Conservation (phyloP, 2,888 invertebrate genomes). For the Meloe dianella region DNA sequence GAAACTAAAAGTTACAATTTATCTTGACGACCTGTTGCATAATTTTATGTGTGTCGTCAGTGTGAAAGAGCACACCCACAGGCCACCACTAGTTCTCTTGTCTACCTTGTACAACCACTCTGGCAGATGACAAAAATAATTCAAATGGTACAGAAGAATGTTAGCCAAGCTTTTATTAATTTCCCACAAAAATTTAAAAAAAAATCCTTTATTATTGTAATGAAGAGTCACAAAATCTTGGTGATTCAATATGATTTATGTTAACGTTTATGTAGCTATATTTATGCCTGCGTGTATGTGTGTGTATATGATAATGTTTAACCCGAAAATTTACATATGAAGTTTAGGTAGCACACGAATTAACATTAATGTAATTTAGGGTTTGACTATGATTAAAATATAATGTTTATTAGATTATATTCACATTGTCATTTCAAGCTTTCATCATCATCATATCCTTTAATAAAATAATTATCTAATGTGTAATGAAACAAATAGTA, state of each 20-base stretch:
- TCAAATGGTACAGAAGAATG: not conserved
- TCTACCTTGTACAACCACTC: not conserved
- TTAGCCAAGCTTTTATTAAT: not conserved
- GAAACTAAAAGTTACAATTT: not conserved
- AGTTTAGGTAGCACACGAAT: slow-evolving; percentile 44
- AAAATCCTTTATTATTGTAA: not conserved
- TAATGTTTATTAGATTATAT: slow-evolving; percentile 45
- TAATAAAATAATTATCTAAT: not conserved
- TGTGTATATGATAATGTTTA: slow-evolving; percentile 34
- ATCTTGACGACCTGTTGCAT: slow-evolving; percentile 2
- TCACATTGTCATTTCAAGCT: slow-evolving; percentile 23
- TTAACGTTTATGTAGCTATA: not conserved
- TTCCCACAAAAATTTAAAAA: not conserved
- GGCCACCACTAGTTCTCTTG: not conserved
- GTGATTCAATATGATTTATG: not conserved
- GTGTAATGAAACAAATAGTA: not conserved
- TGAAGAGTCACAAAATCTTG: not conserved
- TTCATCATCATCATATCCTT: not conserved
- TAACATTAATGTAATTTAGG: slow-evolving; percentile 46
- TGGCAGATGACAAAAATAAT: not conserved
- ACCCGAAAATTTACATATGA: slow-evolving; percentile 45
- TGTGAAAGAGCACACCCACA: not conserved
- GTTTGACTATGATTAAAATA: slow-evolving; percentile 44
- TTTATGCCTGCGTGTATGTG: too few relatives aligned
- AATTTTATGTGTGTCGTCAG: not conserved